phyloP scores from a whole-genome alignment of 2,113 vertebrate species.

The Saguinus midas region DNA sequence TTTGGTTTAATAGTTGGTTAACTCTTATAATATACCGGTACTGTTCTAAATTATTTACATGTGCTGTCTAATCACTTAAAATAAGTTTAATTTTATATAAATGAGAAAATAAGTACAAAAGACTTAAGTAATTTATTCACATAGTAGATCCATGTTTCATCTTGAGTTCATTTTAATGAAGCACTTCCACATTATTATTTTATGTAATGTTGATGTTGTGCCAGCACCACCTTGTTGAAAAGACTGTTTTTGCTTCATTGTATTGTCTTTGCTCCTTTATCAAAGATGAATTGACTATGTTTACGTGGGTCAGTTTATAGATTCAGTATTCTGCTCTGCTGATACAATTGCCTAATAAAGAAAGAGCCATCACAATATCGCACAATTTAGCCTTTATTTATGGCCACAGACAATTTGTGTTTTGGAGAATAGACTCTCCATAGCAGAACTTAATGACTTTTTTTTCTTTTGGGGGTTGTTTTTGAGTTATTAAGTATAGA shows the following conservation, averaged over 20 bases:
- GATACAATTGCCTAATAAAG: not conserved
- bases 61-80: not conserved
- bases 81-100: not conserved
- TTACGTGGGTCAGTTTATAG: not conserved
- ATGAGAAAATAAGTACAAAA: not conserved
- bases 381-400: too few species aligned
- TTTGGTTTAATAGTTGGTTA: not conserved
- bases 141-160: not conserved
- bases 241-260: not conserved
- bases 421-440: too few species aligned
- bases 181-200: not conserved
- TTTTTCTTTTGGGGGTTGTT: too few species aligned
- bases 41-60: not conserved
- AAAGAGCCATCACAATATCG: too few species aligned
- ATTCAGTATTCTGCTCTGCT: not conserved
- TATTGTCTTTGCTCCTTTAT: not conserved
- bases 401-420: too few species aligned
- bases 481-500: too few species aligned
- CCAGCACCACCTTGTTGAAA: not conserved
- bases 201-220: not conserved
- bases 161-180: not conserved
- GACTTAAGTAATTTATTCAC: not conserved
- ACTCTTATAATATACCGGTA: not conserved
- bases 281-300: not conserved
- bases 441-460: too few species aligned